These are phyloP conservation scores for Lasioglossum baleicum DNA, from an alignment of 1,140 invertebrate species.

Conservation along the genomic window DNA sequence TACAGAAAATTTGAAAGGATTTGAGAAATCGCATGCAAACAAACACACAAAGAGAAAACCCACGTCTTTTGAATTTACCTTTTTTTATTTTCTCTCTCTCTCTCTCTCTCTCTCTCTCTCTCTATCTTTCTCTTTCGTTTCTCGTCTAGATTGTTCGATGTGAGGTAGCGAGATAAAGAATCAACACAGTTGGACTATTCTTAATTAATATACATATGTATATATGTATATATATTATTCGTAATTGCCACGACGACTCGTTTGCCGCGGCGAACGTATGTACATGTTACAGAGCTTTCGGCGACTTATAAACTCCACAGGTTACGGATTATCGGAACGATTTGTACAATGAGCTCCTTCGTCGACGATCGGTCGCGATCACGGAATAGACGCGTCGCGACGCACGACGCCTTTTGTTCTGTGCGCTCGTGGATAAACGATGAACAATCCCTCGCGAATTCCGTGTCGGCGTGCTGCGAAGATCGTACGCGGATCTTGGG, in stretches of 20 bases:
- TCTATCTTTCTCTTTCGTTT: no score
- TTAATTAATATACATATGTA: slow-evolving; percentile 58
- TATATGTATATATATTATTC: slow-evolving; percentile 56
- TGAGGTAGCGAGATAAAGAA: not conserved
- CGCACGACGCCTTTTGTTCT: no score
- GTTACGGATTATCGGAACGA: not conserved
- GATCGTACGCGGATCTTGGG: not conserved
- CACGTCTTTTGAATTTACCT: no score
- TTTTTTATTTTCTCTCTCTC: no score
- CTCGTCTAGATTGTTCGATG: not conserved
- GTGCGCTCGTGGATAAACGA: no score
- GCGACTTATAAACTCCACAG: slow-evolving; percentile 23
- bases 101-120: no score
- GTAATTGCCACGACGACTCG: not conserved
- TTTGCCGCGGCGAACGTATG: slow-evolving; percentile 59
- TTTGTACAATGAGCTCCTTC: slow-evolving; percentile 30
- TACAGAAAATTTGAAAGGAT: not conserved
- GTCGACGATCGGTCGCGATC: not conserved
- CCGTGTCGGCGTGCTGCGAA: not conserved
- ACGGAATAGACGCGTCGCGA: no score
- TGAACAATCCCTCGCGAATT: no score
- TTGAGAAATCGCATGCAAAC: slow-evolving; percentile 23
- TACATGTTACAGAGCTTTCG: slow-evolving; percentile 54
- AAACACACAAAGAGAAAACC: not conserved
- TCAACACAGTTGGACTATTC: slow-evolving; percentile 62